These are phyloP conservation scores for Hydra vulgaris DNA, from an alignment of 30 jellyfish, hydroid and myxozoan species.

Conservation along the genomic window DNA sequence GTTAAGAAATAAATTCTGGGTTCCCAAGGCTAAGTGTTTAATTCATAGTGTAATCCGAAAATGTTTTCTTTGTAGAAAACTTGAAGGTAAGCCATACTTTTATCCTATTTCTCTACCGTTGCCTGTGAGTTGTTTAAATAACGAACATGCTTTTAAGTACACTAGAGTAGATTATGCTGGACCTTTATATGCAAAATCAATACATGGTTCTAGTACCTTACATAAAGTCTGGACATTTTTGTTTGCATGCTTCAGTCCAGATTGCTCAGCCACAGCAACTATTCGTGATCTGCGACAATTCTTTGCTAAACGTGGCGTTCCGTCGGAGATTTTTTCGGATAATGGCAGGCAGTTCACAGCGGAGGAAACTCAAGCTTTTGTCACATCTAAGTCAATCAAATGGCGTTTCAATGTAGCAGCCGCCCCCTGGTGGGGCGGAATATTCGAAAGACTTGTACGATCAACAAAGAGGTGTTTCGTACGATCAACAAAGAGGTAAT, in stretches of 20 bases:
- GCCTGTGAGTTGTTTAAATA: background rate
- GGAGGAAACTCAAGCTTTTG: slow-evolving; percentile 11
- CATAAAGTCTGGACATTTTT: slow-evolving; percentile 1
- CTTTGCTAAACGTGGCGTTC: slow-evolving; percentile 4
- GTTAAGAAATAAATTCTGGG: too few species aligned
- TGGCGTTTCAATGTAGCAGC: slow-evolving; percentile 24
- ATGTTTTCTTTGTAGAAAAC: background rate
- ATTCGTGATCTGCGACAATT: slow-evolving; percentile 5
- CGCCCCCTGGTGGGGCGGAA: slow-evolving; percentile 50
- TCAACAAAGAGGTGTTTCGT: slow-evolving; percentile 28
- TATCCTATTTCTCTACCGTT: background rate
- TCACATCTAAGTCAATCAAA: background rate
- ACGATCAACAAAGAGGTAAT: too few species aligned
- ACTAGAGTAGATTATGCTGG: slow-evolving; percentile 7
- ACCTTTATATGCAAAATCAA: background rate
- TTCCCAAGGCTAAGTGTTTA: background rate
- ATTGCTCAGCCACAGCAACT: slow-evolving; percentile 5
- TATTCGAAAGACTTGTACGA: slow-evolving; percentile 4
- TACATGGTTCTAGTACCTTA: background rate
- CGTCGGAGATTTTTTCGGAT: background rate
- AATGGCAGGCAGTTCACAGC: slow-evolving; percentile 9
- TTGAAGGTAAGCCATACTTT: background rate
- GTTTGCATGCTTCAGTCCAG: background rate
- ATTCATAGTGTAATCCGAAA: background rate
- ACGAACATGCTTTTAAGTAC: slow-evolving; percentile 1